Evolutionary conservation across 2,888 invertebrate genomes (phyloP).

Genomic region (Limnephilus lunatus): DNA sequence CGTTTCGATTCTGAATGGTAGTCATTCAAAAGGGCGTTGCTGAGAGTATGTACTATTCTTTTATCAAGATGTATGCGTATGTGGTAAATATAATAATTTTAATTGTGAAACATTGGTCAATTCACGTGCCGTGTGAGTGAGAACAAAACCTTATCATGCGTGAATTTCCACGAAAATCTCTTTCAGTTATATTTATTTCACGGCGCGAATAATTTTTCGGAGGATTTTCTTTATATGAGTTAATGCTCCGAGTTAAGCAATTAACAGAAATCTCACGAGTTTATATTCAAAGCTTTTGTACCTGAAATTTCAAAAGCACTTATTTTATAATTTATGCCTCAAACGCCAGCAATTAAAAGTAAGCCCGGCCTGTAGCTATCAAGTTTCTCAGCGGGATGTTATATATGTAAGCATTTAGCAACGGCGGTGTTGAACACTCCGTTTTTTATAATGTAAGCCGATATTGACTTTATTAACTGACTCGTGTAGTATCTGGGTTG

Average conservation of each 20-base stretch:
- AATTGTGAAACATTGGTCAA: not conserved
- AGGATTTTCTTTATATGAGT: constrained; percentile 42
- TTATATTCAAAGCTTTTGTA: constrained; percentile 55
- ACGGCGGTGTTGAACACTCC: not conserved
- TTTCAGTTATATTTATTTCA: not conserved
- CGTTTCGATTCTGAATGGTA: not conserved
- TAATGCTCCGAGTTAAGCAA: constrained; percentile 55
- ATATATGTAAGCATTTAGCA: constrained; percentile 5
- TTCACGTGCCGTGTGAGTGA: not conserved
- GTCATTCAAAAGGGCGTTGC: not conserved
- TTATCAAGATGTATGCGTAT: not conserved
- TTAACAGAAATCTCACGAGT: constrained; percentile 59
- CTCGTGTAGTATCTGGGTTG: too few species aligned
- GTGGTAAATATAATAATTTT: not conserved
- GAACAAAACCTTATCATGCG: not conserved
- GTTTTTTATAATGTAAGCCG: not conserved
- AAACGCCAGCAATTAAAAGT: constrained; percentile 49
- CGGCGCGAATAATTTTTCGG: constrained; percentile 22
- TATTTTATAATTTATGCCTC: constrained; percentile 51
- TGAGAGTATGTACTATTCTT: not conserved
- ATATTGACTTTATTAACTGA: not conserved
- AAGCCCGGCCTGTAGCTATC: constrained; percentile 19
- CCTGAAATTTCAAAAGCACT: constrained; percentile 42
- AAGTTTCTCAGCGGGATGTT: constrained; percentile 24
- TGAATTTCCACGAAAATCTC: not conserved